These are phyloP conservation scores for Caretta caretta DNA, from an alignment of 2,113 vertebrate genomes.

Conservation along the genomic window DNA sequence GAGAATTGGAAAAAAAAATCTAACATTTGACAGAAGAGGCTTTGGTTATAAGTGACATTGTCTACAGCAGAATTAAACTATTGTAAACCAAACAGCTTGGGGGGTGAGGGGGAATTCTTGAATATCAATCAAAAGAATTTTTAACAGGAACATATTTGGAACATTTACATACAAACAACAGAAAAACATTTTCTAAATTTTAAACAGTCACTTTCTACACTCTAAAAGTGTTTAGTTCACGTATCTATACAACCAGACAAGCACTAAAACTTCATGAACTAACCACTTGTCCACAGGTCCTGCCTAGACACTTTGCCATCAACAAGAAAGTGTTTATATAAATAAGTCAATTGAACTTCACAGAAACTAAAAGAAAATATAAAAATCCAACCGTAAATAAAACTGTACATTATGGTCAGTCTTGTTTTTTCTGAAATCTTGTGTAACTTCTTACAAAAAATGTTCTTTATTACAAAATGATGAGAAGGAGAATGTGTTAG, in stretches of 20 bases:
- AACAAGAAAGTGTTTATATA: conserved; percentile 78
- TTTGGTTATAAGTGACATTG: conserved; percentile 81
- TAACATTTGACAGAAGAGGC: conserved; percentile 52
- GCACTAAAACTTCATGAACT: conserved; percentile 71
- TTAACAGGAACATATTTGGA: conserved; percentile 69
- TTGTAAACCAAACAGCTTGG: conserved; percentile 72
- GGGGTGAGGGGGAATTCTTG: conserved; percentile 41
- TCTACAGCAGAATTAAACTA: conserved; percentile 76
- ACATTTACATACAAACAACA: conserved; percentile 78
- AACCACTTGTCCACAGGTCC: conserved; percentile 82
- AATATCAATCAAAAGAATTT: conserved; percentile 42
- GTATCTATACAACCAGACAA: conserved; percentile 67
- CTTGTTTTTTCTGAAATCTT: conserved; percentile 68
- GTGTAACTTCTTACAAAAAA: conserved; percentile 47
- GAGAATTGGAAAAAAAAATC: neutral
- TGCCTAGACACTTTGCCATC: conserved; percentile 80
- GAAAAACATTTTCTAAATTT: conserved; percentile 72
- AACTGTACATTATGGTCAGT: conserved; percentile 86
- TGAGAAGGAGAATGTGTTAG: conserved; percentile 80
- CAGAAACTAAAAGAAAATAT: conserved; percentile 78
- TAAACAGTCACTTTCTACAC: conserved; percentile 65
- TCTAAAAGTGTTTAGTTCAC: conserved; percentile 72
- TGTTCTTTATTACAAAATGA: conserved; percentile 64
- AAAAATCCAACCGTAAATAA: conserved; percentile 80
- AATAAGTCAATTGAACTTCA: conserved; percentile 82